phyloP scores from a whole-genome alignment of 2,797 vertebrate genomes.

The Diceros bicornis region DNA sequence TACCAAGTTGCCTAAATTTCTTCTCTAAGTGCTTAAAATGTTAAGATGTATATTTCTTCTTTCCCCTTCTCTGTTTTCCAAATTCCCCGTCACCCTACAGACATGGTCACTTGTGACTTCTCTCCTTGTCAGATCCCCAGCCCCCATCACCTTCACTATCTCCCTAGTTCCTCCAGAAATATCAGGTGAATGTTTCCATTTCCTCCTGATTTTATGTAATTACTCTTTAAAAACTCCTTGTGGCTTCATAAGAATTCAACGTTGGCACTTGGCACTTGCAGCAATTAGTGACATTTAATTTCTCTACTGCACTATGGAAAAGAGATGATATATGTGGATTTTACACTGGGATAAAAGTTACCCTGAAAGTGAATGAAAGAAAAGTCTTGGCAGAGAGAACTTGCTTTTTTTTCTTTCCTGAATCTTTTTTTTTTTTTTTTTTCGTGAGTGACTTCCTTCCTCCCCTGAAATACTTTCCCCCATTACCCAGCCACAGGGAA shows the following conservation, averaged over 20 bases:
- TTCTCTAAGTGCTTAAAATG: slow-evolving; percentile 68
- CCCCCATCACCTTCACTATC: background rate
- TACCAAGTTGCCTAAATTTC: slow-evolving; percentile 74
- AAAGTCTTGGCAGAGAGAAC: slow-evolving; percentile 66
- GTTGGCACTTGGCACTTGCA: slow-evolving; percentile 76
- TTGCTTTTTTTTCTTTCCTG: background rate
- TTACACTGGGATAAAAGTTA: slow-evolving; percentile 76
- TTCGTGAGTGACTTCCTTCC: slow-evolving; percentile 23
- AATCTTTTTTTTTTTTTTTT: background rate
- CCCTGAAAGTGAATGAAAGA: slow-evolving; percentile 75
- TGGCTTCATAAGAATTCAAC: slow-evolving; percentile 80
- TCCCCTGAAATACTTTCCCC: slow-evolving; percentile 61
- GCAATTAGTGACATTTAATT: slow-evolving; percentile 85
- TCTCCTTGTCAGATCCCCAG: background rate
- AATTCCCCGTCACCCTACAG: background rate
- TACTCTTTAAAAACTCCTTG: slow-evolving; percentile 78
- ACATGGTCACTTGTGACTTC: background rate
- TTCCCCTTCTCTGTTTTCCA: background rate
- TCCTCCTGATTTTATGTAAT: slow-evolving; percentile 79
- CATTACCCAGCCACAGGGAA: slow-evolving; percentile 18
- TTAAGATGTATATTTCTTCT: slow-evolving; percentile 20
- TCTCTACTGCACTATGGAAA: slow-evolving; percentile 80
- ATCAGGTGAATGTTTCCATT: slow-evolving; percentile 72
- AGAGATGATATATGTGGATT: slow-evolving; percentile 74
- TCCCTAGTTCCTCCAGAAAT: slow-evolving; percentile 71